These are phyloP conservation scores for Julus scandinavius DNA, from an alignment of 2,888 invertebrate genomes.

Conservation along the genomic window DNA sequence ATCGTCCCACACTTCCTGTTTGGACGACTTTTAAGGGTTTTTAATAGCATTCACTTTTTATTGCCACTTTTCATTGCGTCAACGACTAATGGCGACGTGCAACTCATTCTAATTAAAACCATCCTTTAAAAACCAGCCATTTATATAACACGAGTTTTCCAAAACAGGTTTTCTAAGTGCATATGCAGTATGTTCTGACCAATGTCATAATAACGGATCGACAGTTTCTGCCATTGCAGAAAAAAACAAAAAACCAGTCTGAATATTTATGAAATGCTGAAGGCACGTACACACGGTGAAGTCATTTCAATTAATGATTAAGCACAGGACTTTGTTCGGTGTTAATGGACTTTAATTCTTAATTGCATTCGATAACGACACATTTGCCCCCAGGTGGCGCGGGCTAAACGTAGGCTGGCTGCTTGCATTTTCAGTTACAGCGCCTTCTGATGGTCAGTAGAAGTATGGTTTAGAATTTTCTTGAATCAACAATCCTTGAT, in stretches of 20 bases:
- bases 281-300: too few species aligned
- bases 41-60: not conserved
- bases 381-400: too few species aligned
- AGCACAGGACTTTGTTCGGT: too few species aligned
- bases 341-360: too few species aligned
- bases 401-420: too few species aligned
- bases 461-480: too few species aligned
- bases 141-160: not conserved
- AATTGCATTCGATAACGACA: too few species aligned
- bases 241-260: not conserved
- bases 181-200: not conserved
- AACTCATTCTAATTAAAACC: slow-evolving; percentile 40
- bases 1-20: slow-evolving; percentile 45
- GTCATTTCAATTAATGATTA: too few species aligned
- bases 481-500: too few species aligned
- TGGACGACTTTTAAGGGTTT: slow-evolving; percentile 47
- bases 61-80: slow-evolving; percentile 2
- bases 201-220: not conserved
- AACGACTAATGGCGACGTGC: slow-evolving; percentile 9
- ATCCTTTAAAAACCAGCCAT: not conserved
- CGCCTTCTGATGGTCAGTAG: too few species aligned
- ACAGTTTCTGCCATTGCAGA: too few species aligned
- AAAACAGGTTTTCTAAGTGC: slow-evolving; percentile 19
- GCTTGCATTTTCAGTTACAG: too few species aligned
- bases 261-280: not conserved